A percentile compares a stretch with the other conserved stretches of the same genome.
phyloP scores from a whole-genome alignment of 2,888 invertebrate species.

The Falcaria lacertinaria region DNA sequence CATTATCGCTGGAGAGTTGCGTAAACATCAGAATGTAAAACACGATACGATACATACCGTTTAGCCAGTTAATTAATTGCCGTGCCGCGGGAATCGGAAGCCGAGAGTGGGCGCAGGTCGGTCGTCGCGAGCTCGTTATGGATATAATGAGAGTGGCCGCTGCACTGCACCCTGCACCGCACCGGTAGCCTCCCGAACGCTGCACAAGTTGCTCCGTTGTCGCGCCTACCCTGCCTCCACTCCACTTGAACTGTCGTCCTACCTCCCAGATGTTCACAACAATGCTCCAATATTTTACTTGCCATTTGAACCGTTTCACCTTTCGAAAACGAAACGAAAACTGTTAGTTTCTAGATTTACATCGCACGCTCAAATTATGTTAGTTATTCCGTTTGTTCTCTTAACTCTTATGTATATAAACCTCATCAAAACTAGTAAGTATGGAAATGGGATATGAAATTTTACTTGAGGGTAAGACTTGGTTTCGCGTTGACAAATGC shows the following conservation, averaged over 20 bases:
- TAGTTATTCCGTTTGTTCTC: too few species aligned
- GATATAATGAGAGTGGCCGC: conserved; percentile 70
- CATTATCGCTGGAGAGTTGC: conserved; percentile 73
- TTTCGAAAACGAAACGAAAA: background rate
- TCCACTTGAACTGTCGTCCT: conserved; percentile 53
- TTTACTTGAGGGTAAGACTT: conserved; percentile 31
- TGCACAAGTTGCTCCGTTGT: conserved; percentile 51
- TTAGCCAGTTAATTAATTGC: conserved; percentile 77
- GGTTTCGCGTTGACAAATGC: conserved; percentile 45
- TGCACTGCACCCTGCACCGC: too few species aligned
- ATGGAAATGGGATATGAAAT: conserved; percentile 37
- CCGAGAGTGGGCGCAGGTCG: conserved; percentile 35
- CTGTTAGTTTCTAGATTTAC: too few species aligned
- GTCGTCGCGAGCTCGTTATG: conserved; percentile 68
- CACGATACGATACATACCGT: conserved; percentile 75
- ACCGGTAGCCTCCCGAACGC: conserved; percentile 25
- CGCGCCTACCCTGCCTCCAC: conserved; percentile 33
- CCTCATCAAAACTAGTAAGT: too few species aligned
- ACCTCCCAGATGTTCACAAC: conserved; percentile 36
- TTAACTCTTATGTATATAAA: too few species aligned
- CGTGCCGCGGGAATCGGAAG: conserved; percentile 52
- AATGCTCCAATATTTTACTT: conserved; percentile 18
- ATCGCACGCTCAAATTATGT: too few species aligned
- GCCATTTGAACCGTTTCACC: conserved; percentile 5
- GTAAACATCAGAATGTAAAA: conserved; percentile 77